These are phyloP conservation scores for Proales similis DNA, from an alignment of 1,140 invertebrate genomes.

Conservation along the genomic window DNA sequence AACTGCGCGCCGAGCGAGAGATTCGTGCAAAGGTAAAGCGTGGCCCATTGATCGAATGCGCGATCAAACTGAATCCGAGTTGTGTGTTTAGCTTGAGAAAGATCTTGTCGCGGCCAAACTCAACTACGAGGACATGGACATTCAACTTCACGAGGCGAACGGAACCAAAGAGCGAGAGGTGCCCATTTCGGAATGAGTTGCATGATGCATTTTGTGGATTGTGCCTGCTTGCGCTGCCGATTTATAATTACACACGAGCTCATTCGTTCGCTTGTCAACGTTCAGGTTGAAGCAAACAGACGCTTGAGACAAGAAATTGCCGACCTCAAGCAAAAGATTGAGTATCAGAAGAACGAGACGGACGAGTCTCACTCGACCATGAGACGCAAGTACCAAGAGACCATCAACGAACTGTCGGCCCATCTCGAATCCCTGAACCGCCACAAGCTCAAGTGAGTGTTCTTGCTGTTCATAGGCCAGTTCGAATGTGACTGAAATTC, in stretches of 20 bases:
- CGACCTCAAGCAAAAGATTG: conserved; percentile 25
- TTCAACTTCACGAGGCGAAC: conserved; percentile 24
- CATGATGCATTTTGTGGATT: neutral
- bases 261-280: too few species aligned
- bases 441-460: neutral
- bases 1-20: conserved; percentile 21
- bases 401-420: conserved; percentile 23
- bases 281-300: conserved; percentile 26
- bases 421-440: conserved; percentile 26
- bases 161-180: conserved; percentile 23
- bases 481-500: neutral
- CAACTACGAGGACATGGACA: conserved; percentile 19
- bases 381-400: conserved; percentile 21
- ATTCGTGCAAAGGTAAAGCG: conserved; percentile 8
- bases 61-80: neutral
- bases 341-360: conserved; percentile 1
- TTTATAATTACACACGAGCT: too few species aligned
- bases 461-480: neutral
- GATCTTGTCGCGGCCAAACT: conserved; percentile 3
- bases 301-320: conserved; percentile 23
- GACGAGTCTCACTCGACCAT: conserved; percentile 15
- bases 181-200: neutral
- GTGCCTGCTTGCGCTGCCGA: too few species aligned
- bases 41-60: neutral
- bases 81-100: conserved; percentile 10